Evolutionary conservation across 64 coral and sea anemone species (phyloP).

Genomic region (Pocillopora damicornis): DNA sequence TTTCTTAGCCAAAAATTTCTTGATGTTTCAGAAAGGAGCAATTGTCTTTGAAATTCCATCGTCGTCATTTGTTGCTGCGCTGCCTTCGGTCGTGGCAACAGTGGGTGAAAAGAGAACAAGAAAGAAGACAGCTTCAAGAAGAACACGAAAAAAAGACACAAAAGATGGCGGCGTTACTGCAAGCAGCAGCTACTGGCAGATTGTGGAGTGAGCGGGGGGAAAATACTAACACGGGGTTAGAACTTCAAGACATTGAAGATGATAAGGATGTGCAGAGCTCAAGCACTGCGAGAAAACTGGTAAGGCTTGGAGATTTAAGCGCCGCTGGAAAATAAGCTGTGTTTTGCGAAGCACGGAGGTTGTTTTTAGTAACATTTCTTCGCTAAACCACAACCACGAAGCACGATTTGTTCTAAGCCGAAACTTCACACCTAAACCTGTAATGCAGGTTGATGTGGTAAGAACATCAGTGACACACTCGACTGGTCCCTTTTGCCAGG

Average conservation of each 20-base stretch:
- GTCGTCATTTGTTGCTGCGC: constrained; percentile 34
- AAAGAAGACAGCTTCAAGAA: constrained; percentile 50
- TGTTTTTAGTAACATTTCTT: no score
- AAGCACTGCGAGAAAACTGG: constrained; percentile 79
- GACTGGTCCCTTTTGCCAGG: no score
- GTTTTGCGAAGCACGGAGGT: no score
- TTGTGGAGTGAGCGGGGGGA: constrained; percentile 62
- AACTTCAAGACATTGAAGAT: constrained; percentile 47
- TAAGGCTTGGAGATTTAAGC: not conserved
- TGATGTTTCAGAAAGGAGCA: constrained; percentile 62
- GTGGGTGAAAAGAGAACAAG: constrained; percentile 43
- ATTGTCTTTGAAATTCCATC: constrained; percentile 53
- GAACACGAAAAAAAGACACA: constrained; percentile 68
- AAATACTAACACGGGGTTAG: not conserved
- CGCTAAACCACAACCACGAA: no score
- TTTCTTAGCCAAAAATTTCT: not conserved
- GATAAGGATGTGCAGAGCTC: constrained; percentile 25
- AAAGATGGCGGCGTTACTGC: constrained; percentile 79
- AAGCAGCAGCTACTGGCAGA: constrained; percentile 74
- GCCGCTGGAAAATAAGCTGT: not conserved
- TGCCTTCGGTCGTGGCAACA: constrained; percentile 55
- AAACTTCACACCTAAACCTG: no score
- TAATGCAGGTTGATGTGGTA: no score
- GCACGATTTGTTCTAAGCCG: no score
- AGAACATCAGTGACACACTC: no score